Evolutionary conservation across 2,797 vertebrate species (phyloP), one percentile per base, ranked within the genome.

Genomic region (Fistularia commersonii): DNA sequence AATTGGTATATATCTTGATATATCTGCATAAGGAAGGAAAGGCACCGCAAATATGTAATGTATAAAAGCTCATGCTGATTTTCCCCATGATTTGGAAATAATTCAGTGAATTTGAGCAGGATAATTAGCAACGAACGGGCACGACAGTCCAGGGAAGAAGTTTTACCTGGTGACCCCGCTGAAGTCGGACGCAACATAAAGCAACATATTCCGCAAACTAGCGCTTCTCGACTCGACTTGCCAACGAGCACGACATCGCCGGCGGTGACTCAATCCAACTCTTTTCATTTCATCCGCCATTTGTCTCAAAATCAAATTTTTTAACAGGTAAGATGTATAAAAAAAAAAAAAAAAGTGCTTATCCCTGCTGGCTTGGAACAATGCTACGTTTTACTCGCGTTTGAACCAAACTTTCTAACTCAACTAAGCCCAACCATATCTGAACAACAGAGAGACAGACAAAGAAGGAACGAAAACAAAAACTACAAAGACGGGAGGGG

Each of bases 341-440:
- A 5, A 1, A 14, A 33, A 8, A 45, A 52, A 64, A 71, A 31
- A 32, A 37, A 64, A 58, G 48, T 55, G 64, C 15, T 36, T 8
- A 31, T 64, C 37, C 32, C 39, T 8, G 12, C 10, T 41, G 55
- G 13, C 57, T 65, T 62, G 61, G 48, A 69, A 54, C 61, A 43
- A 46, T 31, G 8, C 41, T 44, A 50, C 60, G 57, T 80, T 72
- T 68, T 54, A 57, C 54, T 71, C 61, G 32, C 10, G 67, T 68
- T 55, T 59, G 54, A 71, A 72, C 56, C 72, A 80, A 85, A 88
- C 79, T 86, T 82, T 81, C 58, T 41, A 51, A 76, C 75, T 81
- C 50, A 78, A 74, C 65, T 35, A 46, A 74, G 69, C 85, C 77
- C 77, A 77, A 81, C 66, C 41, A 62, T 64, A 52, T 23, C 33